Evolutionary conservation across 2,888 invertebrate species (phyloP).

Genomic region (Nomada fabriciana): DNA sequence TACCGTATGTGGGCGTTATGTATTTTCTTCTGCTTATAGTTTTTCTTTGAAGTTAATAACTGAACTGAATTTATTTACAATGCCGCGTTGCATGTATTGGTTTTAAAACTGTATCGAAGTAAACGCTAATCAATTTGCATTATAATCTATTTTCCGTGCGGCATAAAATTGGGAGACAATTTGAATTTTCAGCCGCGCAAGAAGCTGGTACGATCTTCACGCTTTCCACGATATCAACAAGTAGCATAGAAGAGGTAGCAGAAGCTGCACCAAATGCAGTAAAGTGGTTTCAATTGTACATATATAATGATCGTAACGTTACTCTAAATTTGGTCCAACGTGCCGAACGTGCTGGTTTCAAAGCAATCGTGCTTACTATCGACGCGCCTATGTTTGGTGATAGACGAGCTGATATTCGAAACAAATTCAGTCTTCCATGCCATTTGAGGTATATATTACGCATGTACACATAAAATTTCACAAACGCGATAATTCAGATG

Average conservation of each 20-base stretch:
- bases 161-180: background rate
- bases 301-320: slow-evolving; percentile 91
- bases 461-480: background rate
- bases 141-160: too few relatives aligned
- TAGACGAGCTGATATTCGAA: slow-evolving; percentile 92
- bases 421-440: slow-evolving; percentile 92
- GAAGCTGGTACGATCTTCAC: slow-evolving; percentile 91
- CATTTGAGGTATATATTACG: slow-evolving; percentile 88
- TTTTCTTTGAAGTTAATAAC: too few relatives aligned
- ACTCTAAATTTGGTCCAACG: slow-evolving; percentile 90
- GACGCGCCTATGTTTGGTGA: slow-evolving; percentile 95
- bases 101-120: too few relatives aligned
- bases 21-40: too few relatives aligned
- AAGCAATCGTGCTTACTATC: slow-evolving; percentile 94
- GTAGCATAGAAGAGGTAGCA: slow-evolving; percentile 95
- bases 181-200: slow-evolving; percentile 89
- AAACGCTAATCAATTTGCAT: too few relatives aligned
- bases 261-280: slow-evolving; percentile 89
- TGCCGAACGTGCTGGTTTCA: slow-evolving; percentile 94
- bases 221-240: slow-evolving; percentile 94
- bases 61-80: too few relatives aligned
- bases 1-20: too few relatives aligned
- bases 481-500: background rate
- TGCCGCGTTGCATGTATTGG: too few relatives aligned
- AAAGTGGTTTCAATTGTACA: slow-evolving; percentile 97